Conservation (phyloP, 2,797 vertebrate species). For the Anguilla obscura region DNA sequence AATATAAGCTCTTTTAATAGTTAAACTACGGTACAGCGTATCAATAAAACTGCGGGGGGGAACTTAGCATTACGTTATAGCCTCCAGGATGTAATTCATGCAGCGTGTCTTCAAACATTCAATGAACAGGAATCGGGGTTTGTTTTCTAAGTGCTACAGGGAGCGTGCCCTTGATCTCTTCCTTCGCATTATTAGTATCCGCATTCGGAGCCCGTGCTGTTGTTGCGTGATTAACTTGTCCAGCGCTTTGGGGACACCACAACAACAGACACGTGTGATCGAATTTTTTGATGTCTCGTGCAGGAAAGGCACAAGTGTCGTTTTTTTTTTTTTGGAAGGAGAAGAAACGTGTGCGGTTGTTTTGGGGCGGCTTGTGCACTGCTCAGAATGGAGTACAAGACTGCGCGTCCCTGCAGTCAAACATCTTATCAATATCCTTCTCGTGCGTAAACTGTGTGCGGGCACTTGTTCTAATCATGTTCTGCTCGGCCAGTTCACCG, state of each 20-base stretch:
- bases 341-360: no score
- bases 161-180: not conserved
- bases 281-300: not conserved
- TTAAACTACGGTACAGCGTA: not conserved
- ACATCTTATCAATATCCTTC: not conserved
- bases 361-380: not conserved
- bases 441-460: not conserved
- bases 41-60: not conserved
- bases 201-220: not conserved
- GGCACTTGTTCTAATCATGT: not conserved
- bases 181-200: not conserved
- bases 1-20: not conserved
- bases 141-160: not conserved
- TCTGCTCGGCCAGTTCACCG: not conserved
- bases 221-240: not conserved
- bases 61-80: not conserved
- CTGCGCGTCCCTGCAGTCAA: not conserved
- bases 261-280: not conserved
- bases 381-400: not conserved
- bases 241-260: not conserved
- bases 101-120: not conserved
- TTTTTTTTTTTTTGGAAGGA: not conserved
- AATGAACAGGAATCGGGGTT: not conserved
- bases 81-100: not conserved
- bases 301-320: no score